Base-by-base conservation (phyloP, 2,113 vertebrate genomes). In the Brachionichthys hirsutus region DNA sequence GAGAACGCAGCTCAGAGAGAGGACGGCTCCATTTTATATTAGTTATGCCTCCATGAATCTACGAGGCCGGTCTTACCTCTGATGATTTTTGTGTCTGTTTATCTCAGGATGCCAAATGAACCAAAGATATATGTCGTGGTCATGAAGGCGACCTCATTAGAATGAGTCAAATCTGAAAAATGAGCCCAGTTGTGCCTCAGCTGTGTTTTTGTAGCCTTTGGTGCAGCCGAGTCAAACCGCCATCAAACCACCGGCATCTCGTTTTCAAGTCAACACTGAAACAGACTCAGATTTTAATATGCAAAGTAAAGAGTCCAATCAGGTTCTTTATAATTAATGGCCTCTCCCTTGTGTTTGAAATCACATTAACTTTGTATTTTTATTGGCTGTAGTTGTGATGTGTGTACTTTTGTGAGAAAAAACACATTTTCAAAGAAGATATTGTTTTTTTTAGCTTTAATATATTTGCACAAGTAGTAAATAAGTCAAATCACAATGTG, bases 171-270 rank as follows among this genome's bases (percentile, higher is more conserved):
- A 64, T 49, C 36, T 75, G 60, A 62, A 61, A 71, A 24, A 24
- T 50, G 63, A 61, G 18, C 57, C 38, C 64, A 74, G 60, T 65
- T 81, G 70, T 18, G 13, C 43, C 61, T 85, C 73, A 82, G 67
- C 75, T 79, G 75, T 54, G 34, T 73, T 70, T 64, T 58, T 56
- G 47, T 16, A 70, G 59, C 62, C 76, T 70, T 63, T 72, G 74
- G 68, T 67, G 59, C 17, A 43, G 62, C 50, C 58, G 70, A 64
- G 73, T 78, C 70, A 83, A 81, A 76, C 70, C 71, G 63, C 72
- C 58, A 70, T 78, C 70, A 83, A 81, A 76, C 70, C 71, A 66
- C 72, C 58, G 57, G 63, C 61, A 67, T 61, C 61, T 73, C 43
- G 46, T 62, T 68, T 67, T 50, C 20, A 66, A 49, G 54, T 49